Evolutionary conservation across 2,113 vertebrate genomes (phyloP).

Genomic region (Aspiorhynchus laticeps): DNA sequence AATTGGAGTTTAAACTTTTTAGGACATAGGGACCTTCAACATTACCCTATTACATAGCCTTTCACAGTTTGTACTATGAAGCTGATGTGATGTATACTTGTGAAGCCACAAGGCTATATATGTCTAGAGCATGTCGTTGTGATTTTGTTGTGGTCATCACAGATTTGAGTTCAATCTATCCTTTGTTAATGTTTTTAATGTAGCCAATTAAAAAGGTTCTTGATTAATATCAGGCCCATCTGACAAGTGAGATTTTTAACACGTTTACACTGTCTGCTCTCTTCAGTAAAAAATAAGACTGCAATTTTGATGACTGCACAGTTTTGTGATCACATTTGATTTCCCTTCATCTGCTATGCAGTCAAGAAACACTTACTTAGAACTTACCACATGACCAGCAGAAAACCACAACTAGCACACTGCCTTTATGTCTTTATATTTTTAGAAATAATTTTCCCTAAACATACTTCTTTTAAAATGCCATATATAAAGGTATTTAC

Average conservation of each 20-base stretch:
- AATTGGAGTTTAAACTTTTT: neutral
- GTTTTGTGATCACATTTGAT: slow-evolving; percentile 17
- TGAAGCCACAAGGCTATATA: neutral
- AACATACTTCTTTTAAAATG: neutral
- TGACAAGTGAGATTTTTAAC: neutral
- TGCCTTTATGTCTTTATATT: neutral
- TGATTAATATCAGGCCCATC: neutral
- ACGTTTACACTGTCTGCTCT: neutral
- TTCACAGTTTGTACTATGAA: neutral
- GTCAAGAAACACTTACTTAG: neutral
- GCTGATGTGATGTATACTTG: neutral
- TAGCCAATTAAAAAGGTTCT: neutral
- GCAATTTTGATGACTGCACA: slow-evolving; percentile 17
- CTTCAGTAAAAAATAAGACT: neutral
- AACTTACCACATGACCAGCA: slow-evolving; percentile 26
- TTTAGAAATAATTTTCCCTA: neutral
- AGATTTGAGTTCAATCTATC: neutral
- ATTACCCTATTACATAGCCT: neutral
- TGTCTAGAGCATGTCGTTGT: neutral
- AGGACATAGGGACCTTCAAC: neutral
- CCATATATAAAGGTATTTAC: neutral
- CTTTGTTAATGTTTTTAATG: neutral
- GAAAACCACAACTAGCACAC: slow-evolving; percentile 43
- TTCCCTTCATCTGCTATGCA: slow-evolving; percentile 9
- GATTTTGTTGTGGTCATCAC: neutral